Evolutionary conservation across 2,888 invertebrate species (phyloP).

Genomic region (Antheraea yamamai): DNA sequence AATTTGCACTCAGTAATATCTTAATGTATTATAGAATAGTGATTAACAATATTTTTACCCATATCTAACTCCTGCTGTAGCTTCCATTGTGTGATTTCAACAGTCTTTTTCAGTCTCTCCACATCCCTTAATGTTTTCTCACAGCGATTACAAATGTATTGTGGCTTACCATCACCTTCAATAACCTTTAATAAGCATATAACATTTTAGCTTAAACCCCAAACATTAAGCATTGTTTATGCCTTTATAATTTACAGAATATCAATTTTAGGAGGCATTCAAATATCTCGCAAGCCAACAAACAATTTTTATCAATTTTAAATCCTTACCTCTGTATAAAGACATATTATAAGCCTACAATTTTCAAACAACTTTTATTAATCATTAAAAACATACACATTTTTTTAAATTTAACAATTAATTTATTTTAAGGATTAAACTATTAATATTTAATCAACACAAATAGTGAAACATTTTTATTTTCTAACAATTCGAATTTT

Average conservation of each 20-base stretch:
- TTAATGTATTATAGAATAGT: not conserved
- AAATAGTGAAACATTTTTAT: no score
- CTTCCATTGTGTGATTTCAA: constrained; percentile 46
- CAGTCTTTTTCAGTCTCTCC: constrained; percentile 37
- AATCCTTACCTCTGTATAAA: no score
- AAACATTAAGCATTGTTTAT: not conserved
- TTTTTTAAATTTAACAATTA: no score
- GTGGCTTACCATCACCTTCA: constrained; percentile 45
- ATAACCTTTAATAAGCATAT: constrained; percentile 34
- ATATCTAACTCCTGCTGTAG: constrained; percentile 48
- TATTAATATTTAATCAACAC: no score
- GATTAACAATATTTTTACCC: constrained; percentile 29
- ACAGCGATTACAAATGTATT: constrained; percentile 44
- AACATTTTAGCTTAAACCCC: not conserved
- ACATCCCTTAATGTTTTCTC: constrained; percentile 33
- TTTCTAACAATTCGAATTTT: no score
- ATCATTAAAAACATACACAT: no score
- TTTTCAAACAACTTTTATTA: no score
- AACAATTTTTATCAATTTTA: no score
- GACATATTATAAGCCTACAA: no score
- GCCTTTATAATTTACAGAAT: not conserved
- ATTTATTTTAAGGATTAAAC: no score
- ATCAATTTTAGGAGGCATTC: no score
- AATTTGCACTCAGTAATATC: not conserved
- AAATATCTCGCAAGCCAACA: no score